Evolutionary conservation across 2,113 vertebrate genomes (phyloP).

Genomic region (Toxotes chatareus): DNA sequence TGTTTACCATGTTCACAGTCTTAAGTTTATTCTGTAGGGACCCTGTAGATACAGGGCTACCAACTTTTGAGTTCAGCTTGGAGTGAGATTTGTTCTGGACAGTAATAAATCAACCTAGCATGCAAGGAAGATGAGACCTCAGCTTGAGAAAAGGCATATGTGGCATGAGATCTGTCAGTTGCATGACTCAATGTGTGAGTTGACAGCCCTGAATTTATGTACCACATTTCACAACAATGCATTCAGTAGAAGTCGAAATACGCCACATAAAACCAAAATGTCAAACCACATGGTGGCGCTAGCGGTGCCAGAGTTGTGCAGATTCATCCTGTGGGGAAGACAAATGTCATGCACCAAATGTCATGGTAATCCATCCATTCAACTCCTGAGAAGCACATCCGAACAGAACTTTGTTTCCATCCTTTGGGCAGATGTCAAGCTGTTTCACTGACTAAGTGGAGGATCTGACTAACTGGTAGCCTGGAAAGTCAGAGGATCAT

Average conservation of each 20-base stretch:
- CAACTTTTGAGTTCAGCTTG: no score
- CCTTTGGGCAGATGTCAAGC: neutral
- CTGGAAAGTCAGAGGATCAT: neutral
- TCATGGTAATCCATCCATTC: no score
- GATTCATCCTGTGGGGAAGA: neutral
- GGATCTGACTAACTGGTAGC: neutral
- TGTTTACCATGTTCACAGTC: neutral
- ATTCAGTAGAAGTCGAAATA: neutral
- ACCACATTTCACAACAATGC: constrained; percentile 2
- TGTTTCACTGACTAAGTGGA: neutral
- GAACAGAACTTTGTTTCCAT: no score
- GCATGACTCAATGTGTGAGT: no score
- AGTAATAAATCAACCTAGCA: no score
- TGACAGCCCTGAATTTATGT: neutral
- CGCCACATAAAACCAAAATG: constrained; percentile 3
- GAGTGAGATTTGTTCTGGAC: no score
- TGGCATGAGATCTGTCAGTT: no score
- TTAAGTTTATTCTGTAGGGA: neutral
- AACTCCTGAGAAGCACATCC: neutral
- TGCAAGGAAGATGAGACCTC: no score
- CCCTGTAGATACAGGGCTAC: no score
- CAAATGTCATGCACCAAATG: neutral
- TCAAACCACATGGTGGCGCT: neutral
- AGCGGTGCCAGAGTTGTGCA: neutral
- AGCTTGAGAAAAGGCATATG: no score